These are phyloP conservation scores for Excalfactoria chinensis DNA, from an alignment of 2,113 vertebrate species.

Conservation along the genomic window DNA sequence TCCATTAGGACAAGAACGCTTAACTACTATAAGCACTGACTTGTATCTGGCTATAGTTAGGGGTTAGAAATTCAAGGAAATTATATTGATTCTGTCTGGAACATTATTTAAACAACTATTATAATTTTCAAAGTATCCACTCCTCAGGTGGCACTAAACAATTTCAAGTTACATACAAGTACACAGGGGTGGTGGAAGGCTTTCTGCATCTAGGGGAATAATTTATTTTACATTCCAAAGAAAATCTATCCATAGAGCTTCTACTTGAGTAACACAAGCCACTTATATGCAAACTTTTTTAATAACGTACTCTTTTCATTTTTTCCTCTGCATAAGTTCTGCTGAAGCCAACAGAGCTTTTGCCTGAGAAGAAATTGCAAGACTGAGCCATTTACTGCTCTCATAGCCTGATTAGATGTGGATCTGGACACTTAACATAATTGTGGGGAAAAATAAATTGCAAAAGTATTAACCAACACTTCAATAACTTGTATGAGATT, in stretches of 20 bases:
- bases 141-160: background rate
- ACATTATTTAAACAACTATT: background rate
- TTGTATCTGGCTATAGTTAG: background rate
- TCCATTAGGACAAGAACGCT: slow-evolving; percentile 22
- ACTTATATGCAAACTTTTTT: background rate
- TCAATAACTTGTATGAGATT: background rate
- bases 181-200: background rate
- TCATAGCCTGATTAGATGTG: background rate
- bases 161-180: background rate
- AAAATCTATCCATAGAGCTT: background rate
- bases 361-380: background rate
- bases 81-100: background rate
- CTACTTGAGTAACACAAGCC: background rate
- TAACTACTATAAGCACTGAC: slow-evolving; percentile 8
- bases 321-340: background rate
- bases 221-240: background rate
- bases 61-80: background rate
- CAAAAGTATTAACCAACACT: slow-evolving; percentile 7
- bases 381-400: background rate
- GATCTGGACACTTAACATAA: background rate
- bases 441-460: background rate
- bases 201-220: background rate
- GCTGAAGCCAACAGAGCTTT: background rate
- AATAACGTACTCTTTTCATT: background rate
- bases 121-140: background rate